A percentile compares a stretch with the other conserved stretches of the same genome.
Conservation (phyloP, 2,888 invertebrate species). For the Epsilonema sp. region DNA sequence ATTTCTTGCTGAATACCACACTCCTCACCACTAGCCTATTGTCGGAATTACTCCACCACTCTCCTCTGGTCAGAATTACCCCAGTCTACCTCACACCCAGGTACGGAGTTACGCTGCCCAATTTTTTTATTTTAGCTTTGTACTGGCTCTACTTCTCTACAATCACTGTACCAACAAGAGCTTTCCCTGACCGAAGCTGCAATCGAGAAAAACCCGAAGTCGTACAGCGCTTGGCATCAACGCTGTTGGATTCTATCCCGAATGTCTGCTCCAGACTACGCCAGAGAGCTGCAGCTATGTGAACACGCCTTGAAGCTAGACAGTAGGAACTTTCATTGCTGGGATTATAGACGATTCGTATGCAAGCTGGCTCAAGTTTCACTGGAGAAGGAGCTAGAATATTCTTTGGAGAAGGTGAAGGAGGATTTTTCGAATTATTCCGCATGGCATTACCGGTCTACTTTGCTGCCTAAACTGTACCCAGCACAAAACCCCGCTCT, state of each 20-base stretch:
- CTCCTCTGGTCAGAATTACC: too few species aligned
- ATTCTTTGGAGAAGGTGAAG: slow-evolving; percentile 52
- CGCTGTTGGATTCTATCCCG: slow-evolving; percentile 59
- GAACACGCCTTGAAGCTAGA: slow-evolving; percentile 49
- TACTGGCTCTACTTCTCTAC: neutral
- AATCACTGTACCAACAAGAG: neutral
- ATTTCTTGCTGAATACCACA: too few species aligned
- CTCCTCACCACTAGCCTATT: too few species aligned
- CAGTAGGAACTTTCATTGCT: slow-evolving; percentile 49
- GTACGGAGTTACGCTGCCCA: too few species aligned
- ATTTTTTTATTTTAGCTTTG: too few species aligned
- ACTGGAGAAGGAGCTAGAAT: slow-evolving; percentile 54
- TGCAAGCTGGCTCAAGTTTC: slow-evolving; percentile 51
- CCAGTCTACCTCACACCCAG: too few species aligned
- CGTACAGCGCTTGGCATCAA: slow-evolving; percentile 89
- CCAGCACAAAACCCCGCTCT: neutral
- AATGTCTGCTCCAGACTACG: slow-evolving; percentile 57
- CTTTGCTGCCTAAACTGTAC: slow-evolving; percentile 26
- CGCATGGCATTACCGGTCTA: slow-evolving; percentile 94
- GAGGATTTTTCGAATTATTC: slow-evolving; percentile 96
- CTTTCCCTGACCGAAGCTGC: slow-evolving; percentile 44
- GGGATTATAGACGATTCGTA: slow-evolving; percentile 82
- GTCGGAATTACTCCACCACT: too few species aligned
- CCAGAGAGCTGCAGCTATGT: slow-evolving; percentile 58
- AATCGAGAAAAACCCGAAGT: slow-evolving; percentile 72